Base-by-base conservation (phyloP, 2,113 vertebrate species). In the Lepus americanus region DNA sequence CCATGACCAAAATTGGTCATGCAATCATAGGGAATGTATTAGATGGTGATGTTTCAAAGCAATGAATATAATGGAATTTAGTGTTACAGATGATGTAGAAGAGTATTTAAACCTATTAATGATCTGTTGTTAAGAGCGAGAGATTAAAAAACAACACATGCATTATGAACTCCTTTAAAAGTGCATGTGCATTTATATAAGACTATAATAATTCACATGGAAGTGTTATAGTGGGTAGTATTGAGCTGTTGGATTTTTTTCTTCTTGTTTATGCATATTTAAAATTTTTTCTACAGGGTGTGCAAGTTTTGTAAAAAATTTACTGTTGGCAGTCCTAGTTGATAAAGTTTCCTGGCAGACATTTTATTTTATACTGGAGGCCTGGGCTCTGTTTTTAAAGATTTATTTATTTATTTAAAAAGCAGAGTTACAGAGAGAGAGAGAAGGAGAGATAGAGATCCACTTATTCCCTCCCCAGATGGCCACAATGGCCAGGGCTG, bases 341-440 rank as follows among this genome's bases (percentile, higher is more conserved):
- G 78, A 93, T 33, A 89, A 55, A 67, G 22, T 90, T 83, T 91
- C 87, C n/a, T 94, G 23, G 51, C 27, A 87, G 79, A 61, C n/a
- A 51, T 78, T 82, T 88, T 85, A 86, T 80, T 91, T 92, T 91
- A 74, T 63, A 16, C 9, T 63, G 16, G 5, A 72, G 27, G 0
- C 22, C 36, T 49, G 29, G 80, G 14, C 63, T 51, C 13, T 78
- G 1, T 66, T 66, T 83, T 93, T 80, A 85, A 5, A 16, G 4
- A 59, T 59, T 17, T 59, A 17, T 59, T 59, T 59, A 59, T 59
- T 59, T 59, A 59, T 59, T 59, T 59, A 4, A 59, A 59, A 59
- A 59, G 44, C 44, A 44, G 44, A 44, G 44, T 44, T 44, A 44
- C 44, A 44, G 44, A 59, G 55, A 14, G 14, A 59, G 55, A 59